Evolutionary conservation across 2,113 vertebrate genomes (phyloP), one percentile per base, ranked within the genome.

Genomic region (Hippocampus guttulatus): DNA sequence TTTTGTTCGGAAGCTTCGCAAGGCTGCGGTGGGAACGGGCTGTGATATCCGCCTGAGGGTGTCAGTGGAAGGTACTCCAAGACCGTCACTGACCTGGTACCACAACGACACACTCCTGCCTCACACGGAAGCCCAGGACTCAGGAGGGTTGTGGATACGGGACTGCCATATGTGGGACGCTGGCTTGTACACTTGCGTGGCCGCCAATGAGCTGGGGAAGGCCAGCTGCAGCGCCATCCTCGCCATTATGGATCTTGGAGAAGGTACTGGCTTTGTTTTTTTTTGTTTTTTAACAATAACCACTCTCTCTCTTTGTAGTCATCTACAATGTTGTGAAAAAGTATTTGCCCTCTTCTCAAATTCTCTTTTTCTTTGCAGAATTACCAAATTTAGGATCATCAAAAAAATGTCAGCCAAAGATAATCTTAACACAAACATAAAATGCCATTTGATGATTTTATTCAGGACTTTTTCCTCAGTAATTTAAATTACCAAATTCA

Each of bases 11-110:
- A 95, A 95, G 79, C 90, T 98, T 83, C 94, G 94, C 75, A 95
- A 95, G 8, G 93, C 93, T 0, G 94, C 94, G 0, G 93, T 97
- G 1, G 94, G 94, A n/a, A 93, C 93, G 0, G 94, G 95, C 58
- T 93, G 94, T 0, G 94, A 96, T 77, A 93, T 98, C 79, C 87
- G 94, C 49, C 93, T 98, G 77, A 91, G 93, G 75, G 96, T 97
- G 81, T 92, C 85, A 0, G 94, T 90, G 69, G 84, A 83, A 8
- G 96, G 96, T 60, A 86, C 81, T 67, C 96, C 96, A 0, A 85
- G 47, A 83, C 95, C 96, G 67, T 80, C 41, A n/a, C 91, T 98
- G 70, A 87, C 84, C 80, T 98, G 96, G 96, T 96, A 93, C 91
- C 92, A 85, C 67, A 94, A 96, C 1, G 89, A 95, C 2, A 85